Evolutionary conservation across 2,888 invertebrate species (phyloP).

Genomic region (Hirtodrosophila trivittata): DNA sequence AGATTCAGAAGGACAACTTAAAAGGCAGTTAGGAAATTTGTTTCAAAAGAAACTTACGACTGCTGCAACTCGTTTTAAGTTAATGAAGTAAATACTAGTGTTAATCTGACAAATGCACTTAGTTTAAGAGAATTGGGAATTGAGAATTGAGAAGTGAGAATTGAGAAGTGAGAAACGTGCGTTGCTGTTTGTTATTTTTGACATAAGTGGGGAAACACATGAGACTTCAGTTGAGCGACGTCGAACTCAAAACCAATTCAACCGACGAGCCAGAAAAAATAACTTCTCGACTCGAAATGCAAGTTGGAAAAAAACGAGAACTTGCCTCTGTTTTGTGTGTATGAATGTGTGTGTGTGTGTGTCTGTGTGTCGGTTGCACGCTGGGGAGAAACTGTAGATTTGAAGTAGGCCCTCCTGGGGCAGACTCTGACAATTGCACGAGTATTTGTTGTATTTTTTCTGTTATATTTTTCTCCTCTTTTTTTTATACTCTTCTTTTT

Average conservation of each 20-base stretch:
- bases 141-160: conserved; percentile 21
- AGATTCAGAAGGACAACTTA: no score
- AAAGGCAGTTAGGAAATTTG: no score
- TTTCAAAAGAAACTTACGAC: no score
- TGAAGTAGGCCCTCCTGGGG: conserved; percentile 70
- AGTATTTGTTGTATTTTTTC: conserved; percentile 45
- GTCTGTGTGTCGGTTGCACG: conserved; percentile 44
- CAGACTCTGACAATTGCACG: conserved; percentile 71
- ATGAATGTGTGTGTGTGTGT: conserved; percentile 5
- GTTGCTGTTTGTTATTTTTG: conserved; percentile 54
- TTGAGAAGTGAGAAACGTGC: conserved; percentile 22
- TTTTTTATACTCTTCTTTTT: conserved; percentile 21
- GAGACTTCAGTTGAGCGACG: conserved; percentile 40
- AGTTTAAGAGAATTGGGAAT: conserved; percentile 22
- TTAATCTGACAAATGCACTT: conserved; percentile 21
- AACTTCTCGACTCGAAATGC: conserved; percentile 60
- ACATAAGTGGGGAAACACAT: conserved; percentile 54
- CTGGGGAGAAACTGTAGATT: conserved; percentile 70
- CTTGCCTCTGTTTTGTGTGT: conserved; percentile 23
- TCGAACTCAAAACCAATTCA: conserved; percentile 1
- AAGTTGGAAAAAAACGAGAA: conserved; percentile 41
- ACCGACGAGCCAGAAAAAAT: conserved; percentile 47
- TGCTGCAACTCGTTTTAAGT: no score
- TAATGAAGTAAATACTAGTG: conserved; percentile 7
- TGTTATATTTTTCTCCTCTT: conserved; percentile 27